Conservation (phyloP, 2,113 vertebrate species). For the Etheostoma spectabile region DNA sequence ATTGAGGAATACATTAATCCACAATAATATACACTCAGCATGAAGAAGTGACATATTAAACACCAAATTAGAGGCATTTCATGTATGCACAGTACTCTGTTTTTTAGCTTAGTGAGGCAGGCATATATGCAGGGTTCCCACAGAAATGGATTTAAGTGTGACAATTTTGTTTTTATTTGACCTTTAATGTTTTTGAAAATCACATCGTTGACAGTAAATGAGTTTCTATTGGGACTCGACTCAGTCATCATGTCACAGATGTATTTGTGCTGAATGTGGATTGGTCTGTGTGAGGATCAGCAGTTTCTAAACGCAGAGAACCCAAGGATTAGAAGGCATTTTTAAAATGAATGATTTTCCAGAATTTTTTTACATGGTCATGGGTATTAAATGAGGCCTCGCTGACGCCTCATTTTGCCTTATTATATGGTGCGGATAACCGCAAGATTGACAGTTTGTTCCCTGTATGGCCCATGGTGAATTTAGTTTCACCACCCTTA, state of each 20-base stretch:
- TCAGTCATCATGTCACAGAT: not conserved
- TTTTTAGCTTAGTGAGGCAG: too few species aligned
- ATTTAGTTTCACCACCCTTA: not conserved
- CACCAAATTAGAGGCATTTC: too few species aligned
- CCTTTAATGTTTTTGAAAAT: conserved; percentile 23
- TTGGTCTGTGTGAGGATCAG: not conserved
- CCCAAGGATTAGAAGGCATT: not conserved
- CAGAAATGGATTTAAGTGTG: too few species aligned
- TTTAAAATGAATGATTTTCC: not conserved
- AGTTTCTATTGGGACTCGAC: too few species aligned
- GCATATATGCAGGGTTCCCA: too few species aligned
- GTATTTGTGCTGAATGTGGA: not conserved
- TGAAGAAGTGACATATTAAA: too few species aligned
- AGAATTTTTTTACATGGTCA: not conserved
- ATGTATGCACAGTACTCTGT: too few species aligned
- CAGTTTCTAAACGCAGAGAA: not conserved
- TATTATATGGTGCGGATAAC: not conserved
- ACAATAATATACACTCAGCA: too few species aligned
- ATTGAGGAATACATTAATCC: too few species aligned
- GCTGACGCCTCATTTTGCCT: not conserved
- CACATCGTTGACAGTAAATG: too few species aligned
- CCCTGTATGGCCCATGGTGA: too few species aligned
- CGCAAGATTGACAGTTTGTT: not conserved
- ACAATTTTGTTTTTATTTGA: not conserved
- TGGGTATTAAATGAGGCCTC: conserved; percentile 11